phyloP scores from a whole-genome alignment of 2,113 vertebrate genomes.

The Nothoprocta perdicaria region DNA sequence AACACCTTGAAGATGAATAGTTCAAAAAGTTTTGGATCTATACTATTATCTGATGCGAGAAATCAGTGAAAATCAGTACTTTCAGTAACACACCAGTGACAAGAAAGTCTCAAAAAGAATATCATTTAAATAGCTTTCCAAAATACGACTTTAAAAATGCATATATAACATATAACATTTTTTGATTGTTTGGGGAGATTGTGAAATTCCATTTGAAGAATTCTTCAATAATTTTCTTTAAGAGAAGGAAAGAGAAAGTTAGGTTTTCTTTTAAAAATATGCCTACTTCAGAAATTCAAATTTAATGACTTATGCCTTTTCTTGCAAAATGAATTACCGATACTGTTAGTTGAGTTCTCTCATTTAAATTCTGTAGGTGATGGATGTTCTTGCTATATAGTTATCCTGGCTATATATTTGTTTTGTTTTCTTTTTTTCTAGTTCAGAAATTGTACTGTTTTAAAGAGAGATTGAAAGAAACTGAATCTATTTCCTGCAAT shows the following conservation, averaged over 20 bases:
- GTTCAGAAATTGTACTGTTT: not conserved
- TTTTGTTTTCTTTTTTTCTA: not conserved
- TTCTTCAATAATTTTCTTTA: not conserved
- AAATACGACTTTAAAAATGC: not conserved
- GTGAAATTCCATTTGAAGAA: not conserved
- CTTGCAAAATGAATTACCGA: not conserved
- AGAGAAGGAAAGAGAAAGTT: not conserved
- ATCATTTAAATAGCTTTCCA: not conserved
- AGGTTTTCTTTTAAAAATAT: not conserved
- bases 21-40: not conserved
- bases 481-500: not conserved
- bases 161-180: not conserved
- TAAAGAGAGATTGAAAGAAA: not conserved
- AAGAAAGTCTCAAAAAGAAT: not conserved
- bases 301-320: not conserved
- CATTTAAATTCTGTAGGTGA: not conserved
- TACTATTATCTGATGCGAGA: not conserved
- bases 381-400: not conserved
- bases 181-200: not conserved
- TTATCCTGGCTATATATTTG: not conserved
- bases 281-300: not conserved
- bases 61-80: not conserved
- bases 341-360: not conserved
- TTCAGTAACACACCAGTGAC: not conserved
- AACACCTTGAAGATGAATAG: not conserved